A percentile compares a stretch with the other conserved stretches of the same genome.
Evolutionary conservation across 2,113 vertebrate species (phyloP).

Genomic region (Elachura formosa): DNA sequence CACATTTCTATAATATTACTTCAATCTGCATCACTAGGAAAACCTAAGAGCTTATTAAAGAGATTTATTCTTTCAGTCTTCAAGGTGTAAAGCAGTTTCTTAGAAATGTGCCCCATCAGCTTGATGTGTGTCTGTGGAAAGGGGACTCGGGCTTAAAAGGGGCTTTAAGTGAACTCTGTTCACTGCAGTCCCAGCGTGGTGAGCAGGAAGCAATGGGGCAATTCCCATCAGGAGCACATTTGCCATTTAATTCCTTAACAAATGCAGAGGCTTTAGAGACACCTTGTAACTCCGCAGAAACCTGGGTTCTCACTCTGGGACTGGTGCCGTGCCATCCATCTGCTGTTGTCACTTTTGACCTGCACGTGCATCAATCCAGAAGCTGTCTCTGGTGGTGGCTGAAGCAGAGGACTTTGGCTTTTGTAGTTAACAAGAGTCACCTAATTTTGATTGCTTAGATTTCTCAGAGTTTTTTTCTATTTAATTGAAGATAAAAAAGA

Average conservation of each 20-base stretch:
- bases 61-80: slow-evolving; percentile 57
- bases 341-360: neutral
- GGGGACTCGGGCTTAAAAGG: neutral
- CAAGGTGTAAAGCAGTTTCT: slow-evolving; percentile 42
- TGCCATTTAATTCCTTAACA: neutral
- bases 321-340: neutral
- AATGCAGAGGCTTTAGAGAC: neutral
- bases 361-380: neutral
- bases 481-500: neutral
- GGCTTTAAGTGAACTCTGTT: neutral
- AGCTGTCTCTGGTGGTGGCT: neutral
- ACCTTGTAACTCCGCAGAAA: neutral
- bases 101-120: slow-evolving; percentile 20
- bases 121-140: neutral
- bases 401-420: neutral
- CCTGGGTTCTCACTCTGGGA: neutral
- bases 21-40: slow-evolving; percentile 51
- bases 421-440: neutral
- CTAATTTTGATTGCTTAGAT: neutral
- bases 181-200: neutral
- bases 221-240: neutral
- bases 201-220: neutral
- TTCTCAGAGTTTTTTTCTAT: neutral
- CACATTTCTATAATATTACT: slow-evolving; percentile 62
- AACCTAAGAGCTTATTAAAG: slow-evolving; percentile 60